Percentiles rank a stretch among this genome's conserved stretches.
These are phyloP conservation scores for Palaemon carinicauda DNA, from an alignment of 1,140 invertebrate species.

Conservation along the genomic window DNA sequence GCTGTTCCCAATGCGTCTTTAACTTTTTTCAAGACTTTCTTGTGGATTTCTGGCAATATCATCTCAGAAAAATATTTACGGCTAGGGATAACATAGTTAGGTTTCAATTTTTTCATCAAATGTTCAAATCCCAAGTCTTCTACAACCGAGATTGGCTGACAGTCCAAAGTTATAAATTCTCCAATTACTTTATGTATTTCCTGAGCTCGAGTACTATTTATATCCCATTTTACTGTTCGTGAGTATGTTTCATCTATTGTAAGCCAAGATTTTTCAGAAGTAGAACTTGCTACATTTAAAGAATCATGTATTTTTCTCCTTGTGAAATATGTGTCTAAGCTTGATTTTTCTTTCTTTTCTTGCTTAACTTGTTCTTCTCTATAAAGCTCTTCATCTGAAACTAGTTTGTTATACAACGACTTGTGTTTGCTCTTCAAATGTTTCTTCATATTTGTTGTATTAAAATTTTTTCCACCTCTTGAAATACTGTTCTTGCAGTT, in stretches of 20 bases:
- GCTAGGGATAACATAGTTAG: slow-evolving; percentile 52
- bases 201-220: slow-evolving; percentile 25
- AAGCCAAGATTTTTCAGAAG: not conserved
- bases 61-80: slow-evolving; percentile 53
- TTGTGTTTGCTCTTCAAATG: slow-evolving; percentile 15
- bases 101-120: slow-evolving; percentile 53
- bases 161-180: slow-evolving; percentile 58
- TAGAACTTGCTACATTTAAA: not conserved
- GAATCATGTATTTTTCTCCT: not conserved
- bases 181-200: slow-evolving; percentile 22
- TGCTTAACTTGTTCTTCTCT: not conserved
- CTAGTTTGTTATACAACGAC: not conserved
- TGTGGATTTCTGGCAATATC: slow-evolving; percentile 57
- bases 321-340: not conserved
- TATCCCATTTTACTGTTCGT: slow-evolving; percentile 3
- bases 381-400: not conserved
- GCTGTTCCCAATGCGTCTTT: slow-evolving; percentile 17
- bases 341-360: slow-evolving; percentile 15
- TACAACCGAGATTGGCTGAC: slow-evolving; percentile 59
- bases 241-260: not conserved
- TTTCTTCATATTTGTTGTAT: slow-evolving; percentile 29
- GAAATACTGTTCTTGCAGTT: not conserved
- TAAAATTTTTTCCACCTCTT: not conserved
- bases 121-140: slow-evolving; percentile 58
- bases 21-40: slow-evolving; percentile 18